Base-by-base conservation (phyloP, 2,797 vertebrate species). In the Xiphophorus birchmanni region DNA sequence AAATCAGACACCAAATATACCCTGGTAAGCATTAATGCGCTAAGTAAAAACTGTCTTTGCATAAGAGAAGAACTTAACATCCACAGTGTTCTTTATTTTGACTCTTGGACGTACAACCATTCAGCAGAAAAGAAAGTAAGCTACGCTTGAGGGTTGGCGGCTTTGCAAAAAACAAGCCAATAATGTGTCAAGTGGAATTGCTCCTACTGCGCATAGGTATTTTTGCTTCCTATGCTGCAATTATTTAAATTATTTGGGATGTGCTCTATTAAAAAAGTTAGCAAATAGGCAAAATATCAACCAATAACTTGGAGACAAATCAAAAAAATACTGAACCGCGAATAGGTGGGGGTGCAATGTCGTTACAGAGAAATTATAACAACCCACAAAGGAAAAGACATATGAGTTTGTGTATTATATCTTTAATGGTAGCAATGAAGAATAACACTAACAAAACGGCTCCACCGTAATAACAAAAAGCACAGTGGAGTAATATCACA, bases 281-380 rank as follows among this genome's bases (percentile, higher is more conserved):
- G 26, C 11, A 4, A 58, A 29, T 58, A 58, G 54, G 54, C 54
- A 58, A 29, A 58, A 58, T 3, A 11, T 58, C 54, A n/a, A 13
- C 11, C 10, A 29, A 13, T 13, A 58, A 29, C 11, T 58, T 58
- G n/a, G n/a, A 58, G 56, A 58, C 56, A 15, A 29, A 56, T 12
- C 0, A 3, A 54, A 56, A 12, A n/a, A n/a, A n/a, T 1, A 29
- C 56, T 58, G 10, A n/a, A 56, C 26, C 0, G 26, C 0, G 0
- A n/a, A n/a, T 4, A 58, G 56, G n/a, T n/a, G n/a, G 10, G 26
- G 54, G 3, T 56, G 0, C 26, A 58, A n/a, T 5, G n/a, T 35
- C 37, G 17, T 21, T 37, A 63, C 15, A 21, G 32, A 65, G 17
- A 35, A 65, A 65, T 35, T 35, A 18, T 35, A 35, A 35, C 32